Evolutionary conservation across 2,113 vertebrate genomes (phyloP), one percentile per base, ranked within the genome.

Genomic region (Pimephales promelas): DNA sequence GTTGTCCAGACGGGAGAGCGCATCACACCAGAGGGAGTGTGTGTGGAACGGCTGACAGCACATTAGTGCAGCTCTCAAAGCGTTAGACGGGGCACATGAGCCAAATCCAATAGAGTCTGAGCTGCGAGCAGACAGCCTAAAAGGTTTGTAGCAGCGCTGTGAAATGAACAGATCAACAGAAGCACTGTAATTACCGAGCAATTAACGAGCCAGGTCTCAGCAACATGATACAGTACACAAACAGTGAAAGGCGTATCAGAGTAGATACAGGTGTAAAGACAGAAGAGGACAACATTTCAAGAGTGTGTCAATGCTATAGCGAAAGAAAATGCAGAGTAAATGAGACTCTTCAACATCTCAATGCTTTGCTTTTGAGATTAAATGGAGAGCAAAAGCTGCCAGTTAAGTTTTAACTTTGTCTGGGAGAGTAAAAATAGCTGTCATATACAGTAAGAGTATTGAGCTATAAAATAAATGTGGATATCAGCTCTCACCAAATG

Each of bases 21-120:
- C 71, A 84, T 57, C 71, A 73, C 18, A 24, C 47, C 77, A 81
- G 77, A 76, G 66, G 57, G 70, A 72, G 31, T 59, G 74, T 54
- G 79, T 70, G 36, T 28, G 31, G 72, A 31, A 2, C n/a, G 52
- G 34, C 68, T 36, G 26, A 84, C 57, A 56, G 47, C 78, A 76
- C 80, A 78, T 49, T 64, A 81, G 75, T n/a, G 52, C 72, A 18
- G 66, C 75, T 52, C 57, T 43, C 36, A 20, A 28, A 81, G 84
- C 62, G 66, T 72, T 31, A 84, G 75, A 71, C 81, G 11, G 18
- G 64, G 84, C 78, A 89, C 85, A 71, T 86, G 88, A 90, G 87
- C 86, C 80, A 79, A 90, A 88, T 90, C 85, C 90, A 82, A 88
- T 89, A 88, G 83, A 83, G 79, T 79, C 76, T 49, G 83, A 81